Base-by-base conservation (phyloP, 2,797 vertebrate genomes). In the Sciaenops ocellatus region DNA sequence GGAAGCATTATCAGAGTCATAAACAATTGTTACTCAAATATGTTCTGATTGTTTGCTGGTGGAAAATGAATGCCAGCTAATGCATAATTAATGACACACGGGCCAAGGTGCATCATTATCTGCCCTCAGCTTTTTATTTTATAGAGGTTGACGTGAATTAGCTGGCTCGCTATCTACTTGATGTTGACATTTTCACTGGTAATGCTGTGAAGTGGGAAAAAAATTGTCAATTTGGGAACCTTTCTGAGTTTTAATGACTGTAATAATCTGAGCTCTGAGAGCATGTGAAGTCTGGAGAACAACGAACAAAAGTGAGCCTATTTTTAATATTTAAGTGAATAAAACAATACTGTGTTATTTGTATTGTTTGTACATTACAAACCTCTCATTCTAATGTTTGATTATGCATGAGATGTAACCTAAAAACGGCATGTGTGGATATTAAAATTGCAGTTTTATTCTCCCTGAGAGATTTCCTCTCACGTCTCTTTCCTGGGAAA, bases 11-110 rank as follows among this genome's bases (percentile, higher is more conserved):
- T 47, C 51, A 61, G 12, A 51, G 63, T 51, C n/a, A 67, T 51
- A 47, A 38, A 68, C 42, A 66, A 55, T 4, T 82, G 20, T 67
- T 55, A 69, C 64, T 83, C 11, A 69, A 68, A 70, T 38, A 46
- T 70, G 24, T 65, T 75, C 6, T 22, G 67, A 70, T 80, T 74
- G 22, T 76, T 73, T 73, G 79, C 60, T 62, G 54, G 17, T 54
- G 47, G 34, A 54, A 74, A 75, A 74, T 48, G 26, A 86, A 84
- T n/a, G 18, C 46, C 56, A 65, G 41, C 55, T 76, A 28, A 85
- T 73, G 69, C n/a, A 82, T 80, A 68, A 79, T 80, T 83, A 80
- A 76, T 82, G 50, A 1, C 22, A 17, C 11, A n/a, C 57, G 41
- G 82, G 75, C 38, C 60, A 74, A 65, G 26, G 69, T 74, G 51